These are phyloP conservation scores for Vannuccia rotundouncinata DNA, from an alignment of 2,888 invertebrate species.

Conservation along the genomic window DNA sequence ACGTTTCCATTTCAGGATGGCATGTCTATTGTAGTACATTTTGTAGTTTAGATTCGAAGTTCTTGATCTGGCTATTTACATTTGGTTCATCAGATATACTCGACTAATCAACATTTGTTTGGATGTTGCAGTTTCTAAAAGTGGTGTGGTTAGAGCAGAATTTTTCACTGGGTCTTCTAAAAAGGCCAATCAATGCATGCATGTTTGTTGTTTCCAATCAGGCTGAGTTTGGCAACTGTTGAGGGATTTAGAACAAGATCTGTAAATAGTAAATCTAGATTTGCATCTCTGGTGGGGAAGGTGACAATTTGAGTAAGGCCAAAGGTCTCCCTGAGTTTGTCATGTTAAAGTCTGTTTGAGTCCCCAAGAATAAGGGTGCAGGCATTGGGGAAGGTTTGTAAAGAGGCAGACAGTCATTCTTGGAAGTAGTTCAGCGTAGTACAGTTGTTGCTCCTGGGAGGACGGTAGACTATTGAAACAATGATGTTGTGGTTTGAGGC, in stretches of 20 bases:
- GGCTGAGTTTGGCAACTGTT: neutral
- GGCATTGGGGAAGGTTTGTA: neutral
- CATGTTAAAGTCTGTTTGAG: neutral
- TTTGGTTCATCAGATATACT: neutral
- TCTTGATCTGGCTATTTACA: neutral
- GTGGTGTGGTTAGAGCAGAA: neutral
- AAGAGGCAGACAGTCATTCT: too few species aligned
- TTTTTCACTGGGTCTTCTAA: neutral
- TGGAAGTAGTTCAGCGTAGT: too few species aligned
- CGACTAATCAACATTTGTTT: neutral
- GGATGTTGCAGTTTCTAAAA: neutral
- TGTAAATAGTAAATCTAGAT: neutral
- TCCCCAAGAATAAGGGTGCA: neutral
- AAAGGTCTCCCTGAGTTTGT: neutral
- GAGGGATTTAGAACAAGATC: neutral
- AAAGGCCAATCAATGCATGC: neutral
- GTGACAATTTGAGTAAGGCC: neutral
- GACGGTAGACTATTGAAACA: too few species aligned
- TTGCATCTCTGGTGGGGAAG: neutral
- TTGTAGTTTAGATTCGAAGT: neutral
- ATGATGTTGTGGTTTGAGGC: too few species aligned
- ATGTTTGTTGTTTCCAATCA: neutral
- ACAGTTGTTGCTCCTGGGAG: too few species aligned
- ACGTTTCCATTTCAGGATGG: neutral
- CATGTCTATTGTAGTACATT: neutral